These are phyloP conservation scores for Dicroscelio sp. DNA, from an alignment of 2,888 invertebrate genomes.

Conservation along the genomic window DNA sequence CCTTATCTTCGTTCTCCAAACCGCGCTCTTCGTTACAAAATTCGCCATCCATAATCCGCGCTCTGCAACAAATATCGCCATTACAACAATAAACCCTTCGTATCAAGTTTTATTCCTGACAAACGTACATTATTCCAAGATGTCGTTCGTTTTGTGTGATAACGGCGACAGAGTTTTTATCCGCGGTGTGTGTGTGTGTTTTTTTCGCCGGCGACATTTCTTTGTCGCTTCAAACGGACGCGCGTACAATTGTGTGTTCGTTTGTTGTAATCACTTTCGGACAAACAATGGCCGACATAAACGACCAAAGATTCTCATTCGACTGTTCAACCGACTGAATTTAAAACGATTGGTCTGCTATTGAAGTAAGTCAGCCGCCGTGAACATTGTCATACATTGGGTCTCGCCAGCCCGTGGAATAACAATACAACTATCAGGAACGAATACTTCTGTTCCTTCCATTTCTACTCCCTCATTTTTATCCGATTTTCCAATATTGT, in stretches of 20 bases:
- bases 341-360: slow-evolving; percentile 87
- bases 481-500: too few relatives aligned
- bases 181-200: too few relatives aligned
- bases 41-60: too few relatives aligned
- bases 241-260: slow-evolving; percentile 37
- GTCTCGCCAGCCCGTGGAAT: slow-evolving; percentile 78
- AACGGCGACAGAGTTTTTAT: slow-evolving; percentile 29
- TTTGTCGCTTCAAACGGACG: slow-evolving; percentile 46
- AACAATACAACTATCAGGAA: slow-evolving; percentile 61
- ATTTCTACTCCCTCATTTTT: neutral
- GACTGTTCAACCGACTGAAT: slow-evolving; percentile 83
- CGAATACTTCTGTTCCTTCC: slow-evolving; percentile 28
- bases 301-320: slow-evolving; percentile 86
- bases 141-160: neutral
- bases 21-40: too few relatives aligned
- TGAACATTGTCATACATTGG: slow-evolving; percentile 84
- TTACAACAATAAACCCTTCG: too few relatives aligned
- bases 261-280: slow-evolving; percentile 71
- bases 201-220: neutral
- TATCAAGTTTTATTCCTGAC: too few relatives aligned
- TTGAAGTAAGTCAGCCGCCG: slow-evolving; percentile 88
- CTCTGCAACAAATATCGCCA: too few relatives aligned
- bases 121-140: neutral
- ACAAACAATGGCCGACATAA: slow-evolving; percentile 81
- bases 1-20: too few relatives aligned